Conservation (phyloP, 1,140 invertebrate genomes). For the Procambarus virginalis region DNA sequence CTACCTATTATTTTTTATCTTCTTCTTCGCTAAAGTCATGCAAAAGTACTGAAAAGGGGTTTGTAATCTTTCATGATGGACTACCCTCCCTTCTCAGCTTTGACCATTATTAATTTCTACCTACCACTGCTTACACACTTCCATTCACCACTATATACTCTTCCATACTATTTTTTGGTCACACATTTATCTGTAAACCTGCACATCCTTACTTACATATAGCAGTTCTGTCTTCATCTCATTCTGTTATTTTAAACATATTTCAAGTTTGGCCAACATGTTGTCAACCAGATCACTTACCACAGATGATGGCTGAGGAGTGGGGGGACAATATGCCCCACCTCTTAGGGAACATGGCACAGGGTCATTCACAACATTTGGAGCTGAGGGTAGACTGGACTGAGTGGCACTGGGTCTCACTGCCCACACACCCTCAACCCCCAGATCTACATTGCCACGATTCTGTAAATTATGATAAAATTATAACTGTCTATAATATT, state of each 20-base stretch:
- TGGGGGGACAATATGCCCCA: not conserved
- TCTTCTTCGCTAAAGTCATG: too few species aligned
- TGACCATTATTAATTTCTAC: too few species aligned
- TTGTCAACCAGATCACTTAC: not conserved
- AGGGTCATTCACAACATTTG: not conserved
- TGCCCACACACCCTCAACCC: constrained; percentile 37
- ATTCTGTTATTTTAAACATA: not conserved
- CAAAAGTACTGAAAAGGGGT: too few species aligned
- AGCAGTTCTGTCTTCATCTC: not conserved
- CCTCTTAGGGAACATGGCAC: not conserved
- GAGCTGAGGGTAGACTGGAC: not conserved
- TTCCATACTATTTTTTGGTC: too few species aligned
- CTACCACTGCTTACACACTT: too few species aligned
- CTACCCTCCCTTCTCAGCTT: too few species aligned
- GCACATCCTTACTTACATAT: too few species aligned
- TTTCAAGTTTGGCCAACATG: not conserved
- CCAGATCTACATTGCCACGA: constrained; percentile 15
- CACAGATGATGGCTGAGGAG: not conserved
- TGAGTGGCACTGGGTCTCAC: constrained; percentile 13
- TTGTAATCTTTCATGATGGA: too few species aligned
- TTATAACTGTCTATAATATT: not conserved
- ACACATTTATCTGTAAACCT: too few species aligned
- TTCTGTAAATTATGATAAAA: not conserved
- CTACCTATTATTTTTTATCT: too few species aligned
- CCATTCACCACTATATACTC: too few species aligned